Base-by-base conservation (phyloP, 2,113 vertebrate species). In the Sinocyclocheilus grahami region DNA sequence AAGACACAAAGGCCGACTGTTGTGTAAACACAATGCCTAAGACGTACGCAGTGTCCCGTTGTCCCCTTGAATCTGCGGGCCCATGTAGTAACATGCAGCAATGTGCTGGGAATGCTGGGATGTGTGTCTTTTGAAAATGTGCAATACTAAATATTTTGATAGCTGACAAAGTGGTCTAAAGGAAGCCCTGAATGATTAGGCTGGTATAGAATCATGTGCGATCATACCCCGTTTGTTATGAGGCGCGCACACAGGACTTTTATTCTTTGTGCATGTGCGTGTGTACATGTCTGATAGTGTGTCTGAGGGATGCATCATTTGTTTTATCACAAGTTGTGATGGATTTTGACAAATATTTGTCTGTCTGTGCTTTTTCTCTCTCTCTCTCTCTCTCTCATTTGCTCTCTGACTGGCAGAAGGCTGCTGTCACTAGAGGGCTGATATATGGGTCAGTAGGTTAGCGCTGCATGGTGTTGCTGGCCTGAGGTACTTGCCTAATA, bases 381-480 rank as follows among this genome's bases (percentile, higher is more conserved):
- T 65, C 24, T n/a, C n/a, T n/a, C n/a, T n/a, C n/a, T 63, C 22
- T 75, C 39, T 65, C 78, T 53, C 53, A 16, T 55, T 55, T 55
- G 18, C 1, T 78, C 30, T 58, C 22, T 78, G n/a, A 12, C 55
- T 55, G 67, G 67, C 69, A 78, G 62, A 27, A 78, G 60, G 30
- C 72, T 78, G 42, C 37, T 71, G 86, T 78, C 62, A 30, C 71
- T 42, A n/a, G n/a, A 67, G 11, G 24, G 48, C 74, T 67, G 86
- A 84, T 92, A 91, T 92, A 83, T 92, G 87, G 91, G 91, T 92
- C 88, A 93, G 87, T 92, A 86, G 91, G 93, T 89, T 92, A 90
- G 85, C 72, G 72, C 82, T 89, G 84, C 84, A 87, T 53, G 11
- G 85, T 53, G 88, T 82, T 37, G 76, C 82, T 55, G 74, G 87